Conservation (phyloP, 1,140 invertebrate species). For the Drosophila cardini region DNA sequence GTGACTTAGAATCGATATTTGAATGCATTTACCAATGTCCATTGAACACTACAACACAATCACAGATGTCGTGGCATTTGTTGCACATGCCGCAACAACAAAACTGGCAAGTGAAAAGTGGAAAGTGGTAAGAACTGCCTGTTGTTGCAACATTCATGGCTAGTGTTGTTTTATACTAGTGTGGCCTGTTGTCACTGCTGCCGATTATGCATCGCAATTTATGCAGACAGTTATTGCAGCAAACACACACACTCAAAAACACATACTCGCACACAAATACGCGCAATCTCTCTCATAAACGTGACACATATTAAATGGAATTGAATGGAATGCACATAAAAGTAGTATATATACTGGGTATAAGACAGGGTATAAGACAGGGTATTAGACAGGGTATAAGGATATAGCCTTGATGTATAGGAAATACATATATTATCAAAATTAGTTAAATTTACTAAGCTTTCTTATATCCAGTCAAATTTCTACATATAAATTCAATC, state of each 20-base stretch:
- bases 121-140: not conserved
- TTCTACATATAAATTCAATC: too few relatives aligned
- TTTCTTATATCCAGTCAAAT: too few relatives aligned
- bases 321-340: too few relatives aligned
- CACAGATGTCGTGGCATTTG: slow-evolving; percentile 16
- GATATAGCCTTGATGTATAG: too few relatives aligned
- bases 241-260: slow-evolving; percentile 41
- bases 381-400: too few relatives aligned
- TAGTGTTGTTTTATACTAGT: slow-evolving; percentile 30
- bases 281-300: slow-evolving; percentile 8
- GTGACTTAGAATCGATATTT: slow-evolving; percentile 47
- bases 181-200: slow-evolving; percentile 21
- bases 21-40: slow-evolving; percentile 24
- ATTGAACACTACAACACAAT: slow-evolving; percentile 9
- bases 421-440: too few relatives aligned
- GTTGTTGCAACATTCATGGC: not conserved
- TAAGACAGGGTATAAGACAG: too few relatives aligned
- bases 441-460: too few relatives aligned
- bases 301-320: slow-evolving; percentile 3
- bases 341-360: too few relatives aligned
- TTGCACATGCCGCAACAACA: slow-evolving; percentile 3
- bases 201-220: slow-evolving; percentile 35
- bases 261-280: too few relatives aligned
- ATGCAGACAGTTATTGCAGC: slow-evolving; percentile 43
- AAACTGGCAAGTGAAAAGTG: not conserved